phyloP scores from a whole-genome alignment of 2,797 vertebrate genomes.

The Furcifer pardalis region DNA sequence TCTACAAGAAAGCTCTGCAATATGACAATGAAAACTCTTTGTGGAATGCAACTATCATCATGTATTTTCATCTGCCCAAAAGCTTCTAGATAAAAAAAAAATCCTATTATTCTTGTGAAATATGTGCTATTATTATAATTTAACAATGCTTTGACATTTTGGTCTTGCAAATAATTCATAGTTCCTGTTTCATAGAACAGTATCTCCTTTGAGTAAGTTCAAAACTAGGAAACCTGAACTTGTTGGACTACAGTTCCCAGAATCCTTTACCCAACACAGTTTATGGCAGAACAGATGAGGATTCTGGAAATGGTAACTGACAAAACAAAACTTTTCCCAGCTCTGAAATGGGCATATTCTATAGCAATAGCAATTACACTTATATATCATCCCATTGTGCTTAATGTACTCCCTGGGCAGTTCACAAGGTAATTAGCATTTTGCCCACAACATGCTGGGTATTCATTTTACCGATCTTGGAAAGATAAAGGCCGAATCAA shows the following conservation, averaged over 20 bases:
- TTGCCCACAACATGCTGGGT: too few species aligned
- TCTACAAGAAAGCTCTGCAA: slow-evolving; percentile 14
- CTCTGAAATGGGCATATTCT: background rate
- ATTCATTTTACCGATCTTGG: too few species aligned
- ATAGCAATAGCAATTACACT: too few species aligned
- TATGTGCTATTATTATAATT: background rate
- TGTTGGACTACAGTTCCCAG: background rate
- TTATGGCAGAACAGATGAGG: background rate
- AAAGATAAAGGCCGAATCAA: too few species aligned
- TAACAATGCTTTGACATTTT: background rate
- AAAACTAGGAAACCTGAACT: background rate
- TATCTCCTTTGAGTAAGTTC: background rate
- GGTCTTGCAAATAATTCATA: background rate
- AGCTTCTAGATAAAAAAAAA: background rate
- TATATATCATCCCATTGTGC: too few species aligned
- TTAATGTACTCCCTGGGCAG: too few species aligned
- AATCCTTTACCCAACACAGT: background rate
- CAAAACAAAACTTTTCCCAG: background rate
- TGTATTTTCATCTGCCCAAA: background rate
- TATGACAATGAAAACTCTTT: background rate
- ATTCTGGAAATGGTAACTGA: background rate
- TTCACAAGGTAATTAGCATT: too few species aligned
- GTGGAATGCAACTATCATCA: background rate
- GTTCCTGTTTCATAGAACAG: background rate
- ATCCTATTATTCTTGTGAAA: too few species aligned